Evolutionary conservation across 2,888 invertebrate genomes (phyloP), one percentile per base, ranked within the genome.

Genomic region (Dicranocentrus wangi): DNA sequence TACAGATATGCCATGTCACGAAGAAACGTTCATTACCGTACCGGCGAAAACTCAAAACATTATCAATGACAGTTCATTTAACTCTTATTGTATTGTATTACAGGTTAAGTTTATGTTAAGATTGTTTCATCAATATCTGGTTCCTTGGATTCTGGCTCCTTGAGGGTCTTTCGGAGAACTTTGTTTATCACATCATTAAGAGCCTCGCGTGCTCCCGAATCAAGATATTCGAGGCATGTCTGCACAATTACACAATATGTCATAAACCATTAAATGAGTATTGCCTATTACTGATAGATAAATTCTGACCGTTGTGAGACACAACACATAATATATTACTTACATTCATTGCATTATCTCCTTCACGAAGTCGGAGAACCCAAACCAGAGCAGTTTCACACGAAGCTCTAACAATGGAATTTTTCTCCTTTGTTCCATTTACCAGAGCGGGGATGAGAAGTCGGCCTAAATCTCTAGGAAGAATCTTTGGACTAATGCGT

Each of bases 401-500:
- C 90, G 96, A 95, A 51, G 95, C 94, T 89, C 96, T 94, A 53
- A 99, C 98, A 88, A 95, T 94, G 63, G 95, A 93, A 90, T 98
- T 98, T 90, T 98, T 98, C 90, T 99, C 99, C 90, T 98, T 98
- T 81, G 98, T 97, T 84, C 99, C 99, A 90, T 98, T 99, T 69
- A 99, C 98, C 87, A 99, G 91, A 90, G 95, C 95, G 0, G 98
- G 97, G 85, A 98, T 91, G 84, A 96, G 90, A 68, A 93, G 90
- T 88, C 93, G 94, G 84, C 95, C 90, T 85, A 95, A 90, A 86
- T 94, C 94, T 15, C 85, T 83, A 0, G 89, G 88, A 32, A 90
- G 80, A 15, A 83, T 28, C 27, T 65, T 53, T 8, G 84, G 85
- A 60, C 71, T 70, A 21, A 80, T 73, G 8, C 75, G 82, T 63